phyloP scores from a whole-genome alignment of 2,797 vertebrate species.

The Oryzias sinensis region DNA sequence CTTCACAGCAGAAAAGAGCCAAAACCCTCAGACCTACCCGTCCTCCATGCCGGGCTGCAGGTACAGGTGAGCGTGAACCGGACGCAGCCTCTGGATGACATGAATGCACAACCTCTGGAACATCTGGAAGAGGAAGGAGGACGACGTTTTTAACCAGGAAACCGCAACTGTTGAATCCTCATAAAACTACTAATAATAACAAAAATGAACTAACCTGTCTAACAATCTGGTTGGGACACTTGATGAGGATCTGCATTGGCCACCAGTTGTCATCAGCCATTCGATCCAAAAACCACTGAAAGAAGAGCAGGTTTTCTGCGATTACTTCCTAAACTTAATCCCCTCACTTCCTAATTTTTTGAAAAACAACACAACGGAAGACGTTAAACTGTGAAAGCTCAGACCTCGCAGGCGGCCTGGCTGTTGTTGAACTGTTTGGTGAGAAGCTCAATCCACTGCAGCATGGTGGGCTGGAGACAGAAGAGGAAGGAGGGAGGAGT shows the following conservation, averaged over 20 bases:
- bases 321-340: neutral
- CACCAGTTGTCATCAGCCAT: conserved; percentile 99
- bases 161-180: neutral
- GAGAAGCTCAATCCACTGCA: conserved; percentile 98
- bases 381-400: neutral
- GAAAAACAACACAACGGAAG: neutral
- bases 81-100: conserved; percentile 94
- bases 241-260: conserved; percentile 99
- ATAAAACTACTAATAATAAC: neutral
- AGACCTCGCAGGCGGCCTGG: conserved; percentile 97
- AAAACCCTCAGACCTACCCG: conserved; percentile 75
- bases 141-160: neutral
- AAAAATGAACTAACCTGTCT: conserved; percentile 82
- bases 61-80: conserved; percentile 96
- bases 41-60: conserved; percentile 98
- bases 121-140: conserved; percentile 79
- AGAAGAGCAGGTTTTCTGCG: neutral
- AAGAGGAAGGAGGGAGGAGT: neutral
- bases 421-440: conserved; percentile 99
- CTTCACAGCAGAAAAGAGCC: neutral
- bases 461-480: conserved; percentile 90
- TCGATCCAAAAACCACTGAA: conserved; percentile 97
- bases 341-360: neutral
- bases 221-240: conserved; percentile 99
- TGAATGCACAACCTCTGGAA: conserved; percentile 98